Evolutionary conservation across 2,888 invertebrate genomes (phyloP), one percentile per base, ranked within the genome.

Genomic region (Limnephilus marmoratus): DNA sequence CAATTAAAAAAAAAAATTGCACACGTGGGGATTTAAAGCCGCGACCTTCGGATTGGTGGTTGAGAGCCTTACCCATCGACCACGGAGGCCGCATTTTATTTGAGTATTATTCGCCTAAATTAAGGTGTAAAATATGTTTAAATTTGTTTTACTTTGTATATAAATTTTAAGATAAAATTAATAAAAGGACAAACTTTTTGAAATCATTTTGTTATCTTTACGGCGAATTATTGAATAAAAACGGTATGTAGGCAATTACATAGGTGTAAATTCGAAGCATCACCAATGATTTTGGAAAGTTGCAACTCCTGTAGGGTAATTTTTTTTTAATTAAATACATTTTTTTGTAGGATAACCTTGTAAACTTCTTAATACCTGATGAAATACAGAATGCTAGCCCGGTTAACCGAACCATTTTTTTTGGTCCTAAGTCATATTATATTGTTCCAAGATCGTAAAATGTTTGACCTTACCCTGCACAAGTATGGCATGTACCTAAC

Each of bases 381-480:
- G 68, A 68, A 68, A 68, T 9, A 68, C 3, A 24, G 7, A 68
- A 68, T 68, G 24, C 2, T n/a, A 68, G 24, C 68, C 9, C 5
- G 24, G 2, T 68, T 24, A 68, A 68, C 68, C 5, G 24, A 68
- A 68, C 24, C n/a, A 24, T 68, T 68, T 68, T 18, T 18, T 68
- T 68, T 7, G 2, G 18, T 68, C 68, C 7, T n/a, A 9, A 68
- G 68, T n/a, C 9, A 9, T 18, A 24, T 24, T 24, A 24, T 68
- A 68, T 24, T 68, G 68, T 68, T 68, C 9, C 24, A 68, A 68
- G 68, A 68, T n/a, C 9, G 45, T 86, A 29, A 45, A n/a, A 86
- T 45, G 45, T 86, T 86, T 49, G 86, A 41, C 86, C 86, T 45
- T 13, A 41, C 86, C 86, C 86, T 86, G 86, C n/a, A 45, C 86